phyloP scores from a whole-genome alignment of 2,888 invertebrate species.

The Sinodicranocentrus sp. region DNA sequence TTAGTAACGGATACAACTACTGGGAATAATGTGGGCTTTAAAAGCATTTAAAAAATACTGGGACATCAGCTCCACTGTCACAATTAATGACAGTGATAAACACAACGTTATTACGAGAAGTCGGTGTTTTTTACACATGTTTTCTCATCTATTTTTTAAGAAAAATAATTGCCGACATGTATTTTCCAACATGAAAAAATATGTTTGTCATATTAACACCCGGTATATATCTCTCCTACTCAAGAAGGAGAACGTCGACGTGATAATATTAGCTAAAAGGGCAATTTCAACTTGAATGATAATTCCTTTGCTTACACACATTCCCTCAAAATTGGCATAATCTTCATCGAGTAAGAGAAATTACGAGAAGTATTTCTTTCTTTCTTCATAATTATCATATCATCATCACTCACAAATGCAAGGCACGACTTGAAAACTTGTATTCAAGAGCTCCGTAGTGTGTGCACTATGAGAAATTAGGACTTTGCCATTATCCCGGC shows the following conservation, averaged over 20 bases:
- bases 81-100: not conserved
- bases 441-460: too few relatives aligned
- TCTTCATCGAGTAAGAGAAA: constrained; percentile 31
- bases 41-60: too few relatives aligned
- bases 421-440: constrained; percentile 3
- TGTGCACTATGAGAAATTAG: constrained; percentile 56
- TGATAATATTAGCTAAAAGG: too few relatives aligned
- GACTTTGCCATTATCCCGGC: constrained; percentile 44
- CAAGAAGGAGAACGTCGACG: not conserved
- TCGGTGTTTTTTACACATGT: not conserved
- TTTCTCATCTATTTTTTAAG: not conserved
- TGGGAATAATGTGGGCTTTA: too few relatives aligned
- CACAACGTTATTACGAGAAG: not conserved
- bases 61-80: constrained; percentile 1
- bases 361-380: too few relatives aligned
- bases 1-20: too few relatives aligned
- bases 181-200: too few relatives aligned
- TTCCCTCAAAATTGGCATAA: constrained; percentile 43
- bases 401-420: constrained; percentile 27
- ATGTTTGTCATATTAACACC: not conserved
- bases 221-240: constrained; percentile 1
- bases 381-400: constrained; percentile 57
- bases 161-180: not conserved
- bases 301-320: too few relatives aligned
- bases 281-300: too few relatives aligned